Base-by-base conservation (phyloP, 1,140 invertebrate genomes). In the Bombus soroeensis region DNA sequence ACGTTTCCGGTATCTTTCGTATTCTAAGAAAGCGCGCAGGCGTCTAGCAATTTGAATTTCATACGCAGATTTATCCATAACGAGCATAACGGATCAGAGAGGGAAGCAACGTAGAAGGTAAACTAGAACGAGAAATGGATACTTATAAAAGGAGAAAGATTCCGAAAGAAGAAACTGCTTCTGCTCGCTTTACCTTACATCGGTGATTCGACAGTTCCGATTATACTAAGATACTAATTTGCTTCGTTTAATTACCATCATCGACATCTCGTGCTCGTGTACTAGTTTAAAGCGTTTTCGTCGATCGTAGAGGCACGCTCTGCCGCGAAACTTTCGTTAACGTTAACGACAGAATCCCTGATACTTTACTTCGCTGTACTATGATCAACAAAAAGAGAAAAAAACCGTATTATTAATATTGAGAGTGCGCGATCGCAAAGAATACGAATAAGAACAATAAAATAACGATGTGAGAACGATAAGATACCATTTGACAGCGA, bases 31-130 rank as follows among this genome's bases (percentile, higher is more conserved):
- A 62, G 34, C 32, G 28, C 79, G 25, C 34, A 1, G 12, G 10
- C 22, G 32, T n/a, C n/a, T 37, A 13, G 41, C 41, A 68, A 47
- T 80, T 80, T 37, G 78, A 71, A 80, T 70, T 13, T 66, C 32
- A 37, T 28, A 34, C 28, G 25, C 62, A 68, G 78, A 81, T 59
- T 81, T 25, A 22, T 10, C 34, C n/a, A 18, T 39, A 37, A 47
- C n/a, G 10, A 64, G 47, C 13, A 22, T 10, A 62, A 9, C 22
- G 41, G 12, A n/a, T 57, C 64, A 6, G n/a, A 57, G 32, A 3
- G 43, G 3, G 15, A 12, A 4, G 25, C n/a, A 12, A 57, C 3
- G 32, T 3, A 25, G 28, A 32, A n/a, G 28, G 64, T 22, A n/a
- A 25, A 18, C 1, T 22, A 3, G 32, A 70, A 70, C 9, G 25